Conservation (phyloP, 2,797 vertebrate species). For the Paramormyrops hopkinsi region DNA sequence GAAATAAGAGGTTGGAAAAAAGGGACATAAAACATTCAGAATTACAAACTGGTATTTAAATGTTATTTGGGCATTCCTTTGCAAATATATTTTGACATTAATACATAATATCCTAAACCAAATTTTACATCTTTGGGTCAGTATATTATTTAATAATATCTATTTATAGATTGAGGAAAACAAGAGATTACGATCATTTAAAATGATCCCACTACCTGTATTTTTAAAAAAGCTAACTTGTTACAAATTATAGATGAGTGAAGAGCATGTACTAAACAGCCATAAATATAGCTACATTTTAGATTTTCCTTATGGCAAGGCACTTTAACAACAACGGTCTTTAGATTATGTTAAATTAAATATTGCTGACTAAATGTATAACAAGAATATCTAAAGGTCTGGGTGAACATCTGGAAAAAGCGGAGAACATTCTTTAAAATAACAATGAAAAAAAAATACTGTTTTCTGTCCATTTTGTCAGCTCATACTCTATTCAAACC, state of each 20-base stretch:
- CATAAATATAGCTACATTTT: background rate
- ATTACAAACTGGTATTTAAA: background rate
- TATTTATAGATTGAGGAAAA: background rate
- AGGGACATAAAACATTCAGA: background rate
- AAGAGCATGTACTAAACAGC: background rate
- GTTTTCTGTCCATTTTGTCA: background rate
- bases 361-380: background rate
- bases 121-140: background rate
- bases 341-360: background rate
- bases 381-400: background rate
- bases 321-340: background rate
- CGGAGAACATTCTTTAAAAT: background rate
- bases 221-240: background rate
- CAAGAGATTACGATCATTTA: background rate
- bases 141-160: constrained; percentile 9
- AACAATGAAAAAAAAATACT: background rate
- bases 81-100: constrained; percentile 21
- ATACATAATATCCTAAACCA: background rate
- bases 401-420: background rate
- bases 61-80: background rate
- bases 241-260: background rate
- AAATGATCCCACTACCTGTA: background rate
- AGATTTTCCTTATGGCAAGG: background rate
- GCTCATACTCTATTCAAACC: background rate
- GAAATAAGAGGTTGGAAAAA: background rate